Evolutionary conservation across 2,888 invertebrate species (phyloP), one percentile per base, ranked within the genome.

Genomic region (Strigamia maritima): DNA sequence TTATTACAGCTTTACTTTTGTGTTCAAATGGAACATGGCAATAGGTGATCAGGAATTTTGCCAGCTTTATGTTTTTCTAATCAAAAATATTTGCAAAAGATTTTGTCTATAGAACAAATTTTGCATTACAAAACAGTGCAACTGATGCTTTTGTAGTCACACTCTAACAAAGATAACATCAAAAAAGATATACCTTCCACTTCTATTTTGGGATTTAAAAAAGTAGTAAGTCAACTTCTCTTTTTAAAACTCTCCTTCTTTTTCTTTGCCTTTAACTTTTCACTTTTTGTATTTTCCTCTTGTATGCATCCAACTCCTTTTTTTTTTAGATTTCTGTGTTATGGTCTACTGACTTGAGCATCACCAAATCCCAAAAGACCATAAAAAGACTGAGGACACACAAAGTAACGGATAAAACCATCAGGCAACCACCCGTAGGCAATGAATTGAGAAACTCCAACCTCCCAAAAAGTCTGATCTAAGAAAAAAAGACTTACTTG

Each of bases 341-440:
- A 24, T 65, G 65, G 65, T 65, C 65, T 65, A 65, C 65, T 65
- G 65, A 65, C 26, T 65, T 65, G 65, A 65, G 65, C 26, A 65
- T 24, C 65, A 65, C 65, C 65, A 26, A 65, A 65, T 28, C 65
- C 65, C 65, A 65, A 26, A 65, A 28, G 65, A 24, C 65, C 12
- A 26, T 65, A 65, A 65, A 60, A 10, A 26, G 65, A 49, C 49
- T 65, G 65, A 65, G 65, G 65, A 26, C 65, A 65, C 65, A 65
- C 65, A 65, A 65, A 65, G 65, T 65, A 65, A 65, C 26, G 65
- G 65, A 24, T 65, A 65, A 65, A 16, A 16, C 65, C 65, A 65
- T 65, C 65, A 65, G 65, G 65, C 65, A 65, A 65, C 65, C 65
- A 65, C 24, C 65, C 65, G n/a, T n/a, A 49, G n/a, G 49, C 49